phyloP scores from a whole-genome alignment of 2,113 vertebrate species.

The Anseranas semipalmata region DNA sequence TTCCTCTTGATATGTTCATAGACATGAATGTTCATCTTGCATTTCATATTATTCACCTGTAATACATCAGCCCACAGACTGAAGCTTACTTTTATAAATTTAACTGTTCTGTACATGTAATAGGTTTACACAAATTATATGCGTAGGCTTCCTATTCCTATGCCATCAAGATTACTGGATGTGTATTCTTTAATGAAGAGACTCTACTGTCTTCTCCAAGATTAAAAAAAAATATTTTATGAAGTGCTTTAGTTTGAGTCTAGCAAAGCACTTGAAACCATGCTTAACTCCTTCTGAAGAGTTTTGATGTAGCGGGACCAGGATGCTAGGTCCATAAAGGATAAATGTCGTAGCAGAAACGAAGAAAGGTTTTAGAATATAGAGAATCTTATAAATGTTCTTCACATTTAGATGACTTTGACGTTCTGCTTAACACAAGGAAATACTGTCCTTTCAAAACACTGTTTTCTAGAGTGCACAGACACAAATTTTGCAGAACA shows the following conservation, averaged over 20 bases:
- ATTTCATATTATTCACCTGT: background rate
- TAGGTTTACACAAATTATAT: accelerated
- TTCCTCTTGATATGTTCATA: background rate
- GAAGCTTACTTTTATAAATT: background rate
- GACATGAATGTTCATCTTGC: background rate
- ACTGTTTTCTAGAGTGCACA: background rate
- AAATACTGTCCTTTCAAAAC: background rate
- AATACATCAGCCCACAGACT: background rate
- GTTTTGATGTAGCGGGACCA: background rate
- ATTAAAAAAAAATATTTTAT: background rate
- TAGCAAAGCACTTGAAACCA: background rate
- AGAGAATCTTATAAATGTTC: background rate
- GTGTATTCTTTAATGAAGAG: background rate
- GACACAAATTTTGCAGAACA: background rate
- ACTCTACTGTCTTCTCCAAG: background rate
- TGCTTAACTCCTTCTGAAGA: background rate
- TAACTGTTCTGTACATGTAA: background rate
- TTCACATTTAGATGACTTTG: background rate
- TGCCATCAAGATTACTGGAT: accelerated
- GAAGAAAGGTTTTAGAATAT: background rate
- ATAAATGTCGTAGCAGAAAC: background rate
- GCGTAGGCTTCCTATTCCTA: background rate
- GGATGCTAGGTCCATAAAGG: background rate
- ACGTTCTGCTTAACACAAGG: background rate
- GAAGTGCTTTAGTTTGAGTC: background rate